Percentiles rank a stretch among this genome's conserved stretches.
These are phyloP conservation scores for Xiphorhynchus erythropygius DNA, from an alignment of 2,797 vertebrate species.

Conservation along the genomic window DNA sequence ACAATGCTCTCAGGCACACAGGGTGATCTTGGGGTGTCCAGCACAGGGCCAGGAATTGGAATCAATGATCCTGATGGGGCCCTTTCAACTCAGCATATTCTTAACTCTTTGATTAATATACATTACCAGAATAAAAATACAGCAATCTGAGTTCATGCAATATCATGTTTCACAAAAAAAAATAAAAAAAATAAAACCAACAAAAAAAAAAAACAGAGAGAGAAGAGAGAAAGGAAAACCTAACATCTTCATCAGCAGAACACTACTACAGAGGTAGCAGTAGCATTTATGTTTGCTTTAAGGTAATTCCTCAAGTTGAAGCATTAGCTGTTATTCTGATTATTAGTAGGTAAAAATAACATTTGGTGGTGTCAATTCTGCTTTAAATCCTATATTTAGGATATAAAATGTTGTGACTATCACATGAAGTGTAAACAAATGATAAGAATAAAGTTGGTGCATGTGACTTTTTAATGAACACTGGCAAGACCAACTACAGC, in stretches of 20 bases:
- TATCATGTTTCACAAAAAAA: background rate
- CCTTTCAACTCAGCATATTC: background rate
- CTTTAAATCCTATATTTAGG: background rate
- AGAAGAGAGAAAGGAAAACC: background rate
- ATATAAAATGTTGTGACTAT: background rate
- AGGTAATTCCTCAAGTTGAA: background rate
- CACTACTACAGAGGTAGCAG: background rate
- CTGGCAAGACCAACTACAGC: background rate
- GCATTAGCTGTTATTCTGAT: background rate
- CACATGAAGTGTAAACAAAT: background rate
- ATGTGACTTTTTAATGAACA: background rate
- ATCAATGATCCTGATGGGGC: background rate
- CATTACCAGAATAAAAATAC: background rate
- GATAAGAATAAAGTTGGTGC: background rate
- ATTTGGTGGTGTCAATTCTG: background rate
- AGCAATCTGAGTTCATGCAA: background rate
- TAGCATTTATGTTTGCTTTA: background rate
- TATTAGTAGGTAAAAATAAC: background rate
- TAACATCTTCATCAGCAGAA: background rate
- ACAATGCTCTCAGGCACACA: background rate
- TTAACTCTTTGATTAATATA: background rate
- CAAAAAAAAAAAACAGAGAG: too few species aligned
- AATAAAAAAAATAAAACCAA: background rate
- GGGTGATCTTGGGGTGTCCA: background rate
- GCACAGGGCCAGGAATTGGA: background rate